Conservation (phyloP, 2,888 invertebrate genomes). For the Conistra vaccinii region DNA sequence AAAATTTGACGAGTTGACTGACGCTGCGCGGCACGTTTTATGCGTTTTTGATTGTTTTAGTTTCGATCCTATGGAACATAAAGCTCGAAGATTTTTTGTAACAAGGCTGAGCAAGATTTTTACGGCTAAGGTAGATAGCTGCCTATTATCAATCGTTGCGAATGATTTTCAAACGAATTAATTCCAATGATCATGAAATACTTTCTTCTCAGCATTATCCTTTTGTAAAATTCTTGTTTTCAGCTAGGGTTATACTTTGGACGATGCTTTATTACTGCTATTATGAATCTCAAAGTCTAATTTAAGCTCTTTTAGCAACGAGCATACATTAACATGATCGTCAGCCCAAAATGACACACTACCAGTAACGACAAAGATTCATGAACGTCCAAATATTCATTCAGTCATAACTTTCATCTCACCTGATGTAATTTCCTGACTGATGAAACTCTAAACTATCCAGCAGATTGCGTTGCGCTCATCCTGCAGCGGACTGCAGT, state of each 20-base stretch:
- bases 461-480: slow-evolving; percentile 42
- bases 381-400: slow-evolving; percentile 22
- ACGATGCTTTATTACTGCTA: not conserved
- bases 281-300: not conserved
- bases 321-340: not conserved
- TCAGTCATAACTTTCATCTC: slow-evolving; percentile 26
- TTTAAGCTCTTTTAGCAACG: not conserved
- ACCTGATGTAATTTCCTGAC: slow-evolving; percentile 45
- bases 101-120: not conserved
- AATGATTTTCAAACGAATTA: slow-evolving; percentile 14
- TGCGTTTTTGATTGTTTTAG: slow-evolving; percentile 29
- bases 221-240: no score
- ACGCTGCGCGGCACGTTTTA: slow-evolving; percentile 34
- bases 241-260: not conserved
- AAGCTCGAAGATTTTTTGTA: slow-evolving; percentile 8
- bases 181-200: not conserved
- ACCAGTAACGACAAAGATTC: not conserved
- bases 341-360: not conserved
- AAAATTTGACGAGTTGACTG: slow-evolving; percentile 48
- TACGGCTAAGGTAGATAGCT: not conserved
- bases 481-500: slow-evolving; percentile 18
- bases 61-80: slow-evolving; percentile 11
- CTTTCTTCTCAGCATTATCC: not conserved
- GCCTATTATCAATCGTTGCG: not conserved
- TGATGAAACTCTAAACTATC: slow-evolving; percentile 55